phyloP scores from a whole-genome alignment of 2,113 vertebrate species.

The Serilophus lunatus region DNA sequence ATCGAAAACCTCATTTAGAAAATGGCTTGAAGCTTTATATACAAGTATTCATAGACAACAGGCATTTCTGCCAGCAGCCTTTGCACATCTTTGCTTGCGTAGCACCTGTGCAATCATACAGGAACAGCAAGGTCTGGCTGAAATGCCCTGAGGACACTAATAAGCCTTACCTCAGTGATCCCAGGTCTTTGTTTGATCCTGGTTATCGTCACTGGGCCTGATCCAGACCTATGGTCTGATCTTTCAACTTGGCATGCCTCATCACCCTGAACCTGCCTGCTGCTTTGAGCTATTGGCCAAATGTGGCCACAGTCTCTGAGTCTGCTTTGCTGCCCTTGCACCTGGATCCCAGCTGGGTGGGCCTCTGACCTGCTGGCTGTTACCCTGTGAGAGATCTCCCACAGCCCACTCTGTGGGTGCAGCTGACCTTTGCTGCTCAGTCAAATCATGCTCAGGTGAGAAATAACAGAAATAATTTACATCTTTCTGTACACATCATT shows the following conservation, averaged over 20 bases:
- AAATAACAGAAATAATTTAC: not conserved
- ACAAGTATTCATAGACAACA: not conserved
- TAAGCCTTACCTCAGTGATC: not conserved
- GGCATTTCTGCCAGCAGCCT: not conserved
- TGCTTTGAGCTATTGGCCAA: accelerated
- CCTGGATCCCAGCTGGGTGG: not conserved
- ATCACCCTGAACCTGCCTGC: not conserved
- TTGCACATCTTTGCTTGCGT: not conserved
- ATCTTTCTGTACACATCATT: not conserved
- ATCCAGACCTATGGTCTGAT: not conserved
- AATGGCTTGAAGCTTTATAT: not conserved
- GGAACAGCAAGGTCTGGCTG: not conserved
- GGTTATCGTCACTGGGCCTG: not conserved
- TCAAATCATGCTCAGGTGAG: not conserved
- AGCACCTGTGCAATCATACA: not conserved
- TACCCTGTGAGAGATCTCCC: accelerated
- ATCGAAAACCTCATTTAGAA: not conserved
- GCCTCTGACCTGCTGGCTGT: not conserved
- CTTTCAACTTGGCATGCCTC: not conserved
- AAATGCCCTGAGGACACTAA: not conserved
- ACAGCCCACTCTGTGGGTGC: too few species aligned
- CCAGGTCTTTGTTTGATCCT: not conserved
- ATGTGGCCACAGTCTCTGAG: accelerated
- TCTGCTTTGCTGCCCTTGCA: not conserved
- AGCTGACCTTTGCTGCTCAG: not conserved